phyloP scores from a whole-genome alignment of 1,140 invertebrate genomes.

The Trachymyrmex cornetzi region DNA sequence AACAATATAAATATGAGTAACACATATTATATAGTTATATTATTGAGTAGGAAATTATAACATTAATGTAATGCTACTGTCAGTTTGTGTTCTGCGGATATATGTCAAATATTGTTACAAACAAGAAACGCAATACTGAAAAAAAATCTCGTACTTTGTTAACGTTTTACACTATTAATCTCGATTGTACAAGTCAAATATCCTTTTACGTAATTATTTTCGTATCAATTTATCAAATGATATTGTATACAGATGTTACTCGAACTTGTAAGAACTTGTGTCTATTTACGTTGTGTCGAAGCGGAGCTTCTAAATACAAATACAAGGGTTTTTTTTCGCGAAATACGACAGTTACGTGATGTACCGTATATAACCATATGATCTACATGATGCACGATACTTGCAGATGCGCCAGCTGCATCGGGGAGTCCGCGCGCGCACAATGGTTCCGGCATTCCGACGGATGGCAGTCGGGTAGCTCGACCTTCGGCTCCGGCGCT shows the following conservation, averaged over 20 bases:
- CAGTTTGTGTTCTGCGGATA: no score
- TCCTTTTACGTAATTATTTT: neutral
- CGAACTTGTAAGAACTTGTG: conserved; percentile 1
- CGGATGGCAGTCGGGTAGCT: conserved; percentile 93
- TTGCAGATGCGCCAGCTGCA: conserved; percentile 93
- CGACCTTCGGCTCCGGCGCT: conserved; percentile 89
- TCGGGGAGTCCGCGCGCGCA: conserved; percentile 93
- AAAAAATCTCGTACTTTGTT: neutral
- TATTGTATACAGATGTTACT: neutral
- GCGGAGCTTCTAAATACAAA: conserved; percentile 30
- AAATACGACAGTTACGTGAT: neutral
- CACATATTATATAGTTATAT: no score
- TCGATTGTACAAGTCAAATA: conserved; percentile 22
- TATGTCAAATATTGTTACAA: neutral
- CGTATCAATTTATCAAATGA: neutral
- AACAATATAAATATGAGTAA: no score
- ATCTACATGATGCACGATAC: conserved; percentile 71
- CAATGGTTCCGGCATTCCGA: conserved; percentile 96
- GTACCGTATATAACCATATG: neutral
- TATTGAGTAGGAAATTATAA: no score
- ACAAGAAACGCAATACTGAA: conserved; percentile 1
- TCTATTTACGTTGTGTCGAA: neutral
- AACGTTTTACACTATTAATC: neutral
- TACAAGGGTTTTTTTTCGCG: conserved; percentile 14
- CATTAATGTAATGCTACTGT: no score